These are phyloP conservation scores for Procambarus clarkii DNA, from an alignment of 1,140 invertebrate genomes.

Conservation along the genomic window DNA sequence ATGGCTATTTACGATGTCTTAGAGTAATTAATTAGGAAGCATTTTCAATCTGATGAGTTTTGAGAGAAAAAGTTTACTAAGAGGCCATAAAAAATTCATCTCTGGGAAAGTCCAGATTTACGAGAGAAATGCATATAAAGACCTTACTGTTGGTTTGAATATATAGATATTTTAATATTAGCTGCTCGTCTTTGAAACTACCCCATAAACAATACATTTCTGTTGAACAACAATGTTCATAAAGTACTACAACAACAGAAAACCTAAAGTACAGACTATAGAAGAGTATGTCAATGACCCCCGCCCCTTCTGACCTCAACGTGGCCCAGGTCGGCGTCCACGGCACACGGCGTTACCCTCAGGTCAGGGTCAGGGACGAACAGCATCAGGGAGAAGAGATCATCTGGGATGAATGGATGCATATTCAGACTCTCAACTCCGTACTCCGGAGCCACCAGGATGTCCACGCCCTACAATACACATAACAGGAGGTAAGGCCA, in stretches of 20 bases:
- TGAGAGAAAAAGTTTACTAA: too few relatives aligned
- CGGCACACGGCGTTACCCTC: constrained; percentile 1
- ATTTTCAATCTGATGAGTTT: too few relatives aligned
- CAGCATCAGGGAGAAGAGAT: constrained; percentile 51
- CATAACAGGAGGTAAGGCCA: neutral
- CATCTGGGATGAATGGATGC: neutral
- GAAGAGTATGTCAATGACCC: neutral
- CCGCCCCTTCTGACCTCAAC: neutral
- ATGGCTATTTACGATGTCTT: too few relatives aligned
- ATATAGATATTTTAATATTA: neutral
- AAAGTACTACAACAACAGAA: neutral
- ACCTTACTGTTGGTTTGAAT: neutral
- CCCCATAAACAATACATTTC: neutral
- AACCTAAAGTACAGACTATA: neutral
- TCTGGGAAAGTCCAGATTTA: neutral
- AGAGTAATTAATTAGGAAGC: too few relatives aligned
- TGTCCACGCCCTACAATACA: constrained; percentile 81
- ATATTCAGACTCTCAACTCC: constrained; percentile 77
- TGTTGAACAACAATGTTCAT: neutral
- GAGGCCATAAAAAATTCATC: too few relatives aligned
- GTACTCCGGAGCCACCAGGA: constrained; percentile 91
- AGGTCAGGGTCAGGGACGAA: constrained; percentile 73
- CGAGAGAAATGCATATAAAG: neutral
- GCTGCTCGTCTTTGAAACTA: too few relatives aligned
- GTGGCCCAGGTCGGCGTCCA: neutral